Base-by-base conservation (phyloP, 1,140 invertebrate species). In the Macrocentrus cingulum region DNA sequence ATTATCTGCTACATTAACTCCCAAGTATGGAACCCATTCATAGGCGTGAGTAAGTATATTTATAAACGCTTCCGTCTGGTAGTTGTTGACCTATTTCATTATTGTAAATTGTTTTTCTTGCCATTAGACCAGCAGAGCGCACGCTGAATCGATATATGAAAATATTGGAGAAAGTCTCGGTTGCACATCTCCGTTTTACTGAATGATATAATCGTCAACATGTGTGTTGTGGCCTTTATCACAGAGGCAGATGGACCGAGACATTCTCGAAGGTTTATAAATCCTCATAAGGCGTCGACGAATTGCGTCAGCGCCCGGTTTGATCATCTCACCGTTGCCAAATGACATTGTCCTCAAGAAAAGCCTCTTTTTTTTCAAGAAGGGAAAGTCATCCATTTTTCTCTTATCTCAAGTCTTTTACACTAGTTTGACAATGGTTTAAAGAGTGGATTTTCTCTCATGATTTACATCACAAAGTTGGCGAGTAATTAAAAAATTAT, bases 131-230 rank as follows among this genome's bases (percentile, higher is more conserved):
- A n/a, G n/a, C n/a, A n/a, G n/a, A n/a, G n/a, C n/a, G n/a, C n/a
- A n/a, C n/a, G n/a, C n/a, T n/a, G n/a, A n/a, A n/a, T n/a, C n/a
- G n/a, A n/a, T n/a, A n/a, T n/a, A n/a, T n/a, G n/a, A n/a, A n/a
- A n/a, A n/a, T n/a, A n/a, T 29, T 36, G 50, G 50, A 52, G 50
- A 52, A 52, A 52, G 50, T 52, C 22, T 41, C 8, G 7, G 4
- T 52, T 36, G 36, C 5, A 22, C 50, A 34, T 51, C 23, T 52
- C 36, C 20, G 8, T 11, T 19, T 19, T 11, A 37, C 50, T 37
- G 23, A 41, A 20, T 11, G 50, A 37, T 20, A 41, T 23, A 22
- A 34, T 39, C 9, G 32, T 2, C 37, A 39, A 39, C 15, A 39
- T 15, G 13, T 39, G 7, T 39, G 36, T n/a, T 39, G 36, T 39